These are phyloP conservation scores for Hydropotes inermis DNA, from an alignment of 2,113 vertebrate species.

Conservation along the genomic window DNA sequence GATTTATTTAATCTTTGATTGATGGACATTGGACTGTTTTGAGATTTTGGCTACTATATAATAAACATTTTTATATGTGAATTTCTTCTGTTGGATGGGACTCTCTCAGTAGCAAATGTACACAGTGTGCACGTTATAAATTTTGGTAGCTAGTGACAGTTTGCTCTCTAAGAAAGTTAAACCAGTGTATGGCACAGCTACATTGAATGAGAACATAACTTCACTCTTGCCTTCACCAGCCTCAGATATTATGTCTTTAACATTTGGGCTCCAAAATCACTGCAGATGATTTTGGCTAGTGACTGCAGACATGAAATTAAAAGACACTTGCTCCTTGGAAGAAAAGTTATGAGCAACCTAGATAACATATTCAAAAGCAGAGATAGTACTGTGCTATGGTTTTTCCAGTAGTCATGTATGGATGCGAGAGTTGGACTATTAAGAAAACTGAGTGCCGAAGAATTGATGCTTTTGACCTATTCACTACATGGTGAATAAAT, in stretches of 20 bases:
- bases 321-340: background rate
- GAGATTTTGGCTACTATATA: background rate
- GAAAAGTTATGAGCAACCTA: background rate
- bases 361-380: background rate
- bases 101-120: background rate
- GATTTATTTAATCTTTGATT: background rate
- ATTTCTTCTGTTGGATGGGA: background rate
- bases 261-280: background rate
- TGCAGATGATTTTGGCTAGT: background rate
- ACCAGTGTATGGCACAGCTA: background rate
- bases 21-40: background rate
- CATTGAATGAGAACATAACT: background rate
- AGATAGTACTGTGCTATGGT: background rate
- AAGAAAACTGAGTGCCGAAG: background rate
- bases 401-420: background rate
- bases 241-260: background rate
- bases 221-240: background rate
- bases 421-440: background rate
- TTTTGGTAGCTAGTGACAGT: background rate
- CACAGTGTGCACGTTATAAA: background rate
- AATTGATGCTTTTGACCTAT: background rate
- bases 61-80: background rate
- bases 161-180: background rate
- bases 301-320: background rate
- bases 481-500: background rate